Evolutionary conservation across 2,797 vertebrate genomes (phyloP).

Genomic region (Hybognathus amarus): DNA sequence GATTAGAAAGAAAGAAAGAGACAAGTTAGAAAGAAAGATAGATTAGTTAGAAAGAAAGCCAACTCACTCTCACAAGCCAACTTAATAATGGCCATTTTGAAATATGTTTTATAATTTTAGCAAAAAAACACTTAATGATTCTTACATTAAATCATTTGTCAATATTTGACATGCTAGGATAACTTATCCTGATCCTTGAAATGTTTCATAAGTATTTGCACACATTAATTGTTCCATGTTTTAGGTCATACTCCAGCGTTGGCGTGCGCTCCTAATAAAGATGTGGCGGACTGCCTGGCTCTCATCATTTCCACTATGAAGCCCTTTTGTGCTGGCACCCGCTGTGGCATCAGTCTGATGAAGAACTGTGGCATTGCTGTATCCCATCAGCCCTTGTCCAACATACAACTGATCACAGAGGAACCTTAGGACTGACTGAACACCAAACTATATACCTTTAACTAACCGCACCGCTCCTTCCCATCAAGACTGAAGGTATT

Average conservation of each 20-base stretch:
- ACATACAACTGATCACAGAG: slow-evolving; percentile 75
- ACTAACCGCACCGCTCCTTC: not conserved
- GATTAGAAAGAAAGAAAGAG: too few relatives aligned
- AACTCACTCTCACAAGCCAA: too few relatives aligned
- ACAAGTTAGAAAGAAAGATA: too few relatives aligned
- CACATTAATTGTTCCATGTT: not conserved
- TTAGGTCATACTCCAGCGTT: slow-evolving; percentile 93
- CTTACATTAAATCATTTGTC: not conserved
- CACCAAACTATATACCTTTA: not conserved
- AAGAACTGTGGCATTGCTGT: slow-evolving; percentile 90
- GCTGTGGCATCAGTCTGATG: slow-evolving; percentile 90
- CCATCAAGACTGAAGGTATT: not conserved
- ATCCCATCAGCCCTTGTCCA: slow-evolving; percentile 85
- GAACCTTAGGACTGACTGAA: slow-evolving; percentile 82
- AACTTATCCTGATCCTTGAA: not conserved
- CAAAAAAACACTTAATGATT: not conserved
- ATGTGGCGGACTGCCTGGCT: slow-evolving; percentile 95
- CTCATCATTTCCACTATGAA: slow-evolving; percentile 99
- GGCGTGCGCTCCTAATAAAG: slow-evolving; percentile 96
- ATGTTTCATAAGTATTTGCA: not conserved
- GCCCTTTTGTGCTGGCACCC: slow-evolving; percentile 82
- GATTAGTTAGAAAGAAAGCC: too few relatives aligned
- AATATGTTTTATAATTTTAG: too few relatives aligned
- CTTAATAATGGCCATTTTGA: too few relatives aligned
- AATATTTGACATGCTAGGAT: not conserved